Evolutionary conservation across 2,113 vertebrate genomes (phyloP), one percentile per base, ranked within the genome.

Genomic region (Salvelinus fontinalis): DNA sequence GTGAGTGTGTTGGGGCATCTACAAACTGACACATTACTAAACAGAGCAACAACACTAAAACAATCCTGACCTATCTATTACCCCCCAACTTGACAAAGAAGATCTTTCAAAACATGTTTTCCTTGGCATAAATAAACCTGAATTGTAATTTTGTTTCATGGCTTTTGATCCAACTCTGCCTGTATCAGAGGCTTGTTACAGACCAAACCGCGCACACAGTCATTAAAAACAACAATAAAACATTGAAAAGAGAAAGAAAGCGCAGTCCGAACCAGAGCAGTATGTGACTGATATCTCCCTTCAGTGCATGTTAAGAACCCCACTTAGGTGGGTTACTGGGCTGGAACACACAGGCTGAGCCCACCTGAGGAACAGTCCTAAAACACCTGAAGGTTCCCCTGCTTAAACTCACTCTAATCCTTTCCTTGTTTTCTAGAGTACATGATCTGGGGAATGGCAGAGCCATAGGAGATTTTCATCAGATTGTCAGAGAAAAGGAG

Each of bases 11-110:
- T 83, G 81, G 82, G 76, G 87, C 89, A 85, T 88, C 84, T 83
- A 88, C 2, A 44, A 85, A 83, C 80, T 74, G 85, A 89, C 89
- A 84, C 79, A 79, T 70, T 81, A 84, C 78, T 34, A 86, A 73
- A 76, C 13, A 62, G 31, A 76, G 70, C 79, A 81, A 82, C 80
- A 29, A 44, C 66, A n/a, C 31, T 11, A 39, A 13, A 68, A 31
- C 67, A n/a, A 8, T 13, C 67, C 67, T 34, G 18, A n/a, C 3
- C 67, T 31, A 31, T 29, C 67, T 4, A 27, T 13, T 27, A 31
- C 27, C 24, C 16, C 67, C 20, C 29, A 20, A 9, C 26, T 8
- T 7, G 7, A 67, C 14, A 67, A 29, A 34, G 6, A 31, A 14
- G 16, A 22, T 9, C n/a, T 24, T 70, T 70, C 29, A 70, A 27